Evolutionary conservation across 2,888 invertebrate species (phyloP).

Genomic region (Catocala nupta): DNA sequence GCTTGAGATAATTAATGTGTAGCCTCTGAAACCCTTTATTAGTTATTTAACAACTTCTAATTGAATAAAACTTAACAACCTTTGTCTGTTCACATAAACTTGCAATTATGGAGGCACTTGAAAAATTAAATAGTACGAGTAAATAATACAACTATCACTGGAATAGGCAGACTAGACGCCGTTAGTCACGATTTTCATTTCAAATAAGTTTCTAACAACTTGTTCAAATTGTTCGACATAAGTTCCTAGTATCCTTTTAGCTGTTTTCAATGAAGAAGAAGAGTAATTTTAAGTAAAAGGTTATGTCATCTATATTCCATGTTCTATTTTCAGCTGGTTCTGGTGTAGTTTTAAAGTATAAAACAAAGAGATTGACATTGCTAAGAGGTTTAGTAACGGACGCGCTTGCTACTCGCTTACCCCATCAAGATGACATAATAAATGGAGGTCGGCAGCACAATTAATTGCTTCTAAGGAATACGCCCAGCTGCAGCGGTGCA

Average conservation of each 20-base stretch:
- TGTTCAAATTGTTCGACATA: constrained; percentile 20
- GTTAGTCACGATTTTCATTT: constrained; percentile 39
- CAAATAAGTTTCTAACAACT: constrained; percentile 42
- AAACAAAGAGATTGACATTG: constrained; percentile 39
- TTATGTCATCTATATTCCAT: too few relatives aligned
- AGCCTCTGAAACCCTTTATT: constrained; percentile 60
- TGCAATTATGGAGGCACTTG: constrained; percentile 6
- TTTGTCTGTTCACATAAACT: constrained; percentile 36
- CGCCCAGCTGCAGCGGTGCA: constrained; percentile 74
- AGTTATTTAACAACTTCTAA: constrained; percentile 73
- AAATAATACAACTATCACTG: constrained; percentile 17
- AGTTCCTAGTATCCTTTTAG: constrained; percentile 21
- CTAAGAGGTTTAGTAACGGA: constrained; percentile 57
- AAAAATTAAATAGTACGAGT: constrained; percentile 6
- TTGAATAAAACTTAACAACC: constrained; percentile 61
- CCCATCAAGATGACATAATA: constrained; percentile 75
- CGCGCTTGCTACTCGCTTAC: constrained; percentile 53
- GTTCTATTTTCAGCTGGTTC: background rate
- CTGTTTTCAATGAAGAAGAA: constrained; percentile 3
- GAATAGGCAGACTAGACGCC: constrained; percentile 7
- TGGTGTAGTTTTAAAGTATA: background rate
- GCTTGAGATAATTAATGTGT: constrained; percentile 81
- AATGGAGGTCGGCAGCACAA: constrained; percentile 71
- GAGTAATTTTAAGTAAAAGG: background rate
- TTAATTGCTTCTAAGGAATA: constrained; percentile 78